Percentiles rank a stretch among this genome's conserved stretches.
Evolutionary conservation across 2,797 vertebrate species (phyloP).

Genomic region (Ciconia nigra): DNA sequence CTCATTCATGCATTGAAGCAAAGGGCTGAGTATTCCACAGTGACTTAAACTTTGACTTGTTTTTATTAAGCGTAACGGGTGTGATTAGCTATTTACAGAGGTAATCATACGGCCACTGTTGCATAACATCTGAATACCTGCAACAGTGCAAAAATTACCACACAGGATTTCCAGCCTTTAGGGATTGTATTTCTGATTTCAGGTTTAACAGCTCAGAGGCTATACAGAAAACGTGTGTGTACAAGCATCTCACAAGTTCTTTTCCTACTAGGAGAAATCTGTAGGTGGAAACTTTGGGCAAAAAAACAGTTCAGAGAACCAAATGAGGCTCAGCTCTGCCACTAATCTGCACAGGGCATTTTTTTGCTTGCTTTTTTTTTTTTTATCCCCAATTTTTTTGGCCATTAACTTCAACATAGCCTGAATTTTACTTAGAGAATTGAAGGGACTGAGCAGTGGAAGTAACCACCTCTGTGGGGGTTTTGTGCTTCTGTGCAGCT

Average conservation of each 20-base stretch:
- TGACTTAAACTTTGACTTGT: not conserved
- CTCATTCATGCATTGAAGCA: not conserved
- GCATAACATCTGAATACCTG: not conserved
- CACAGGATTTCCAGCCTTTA: not conserved
- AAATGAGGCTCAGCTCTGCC: not conserved
- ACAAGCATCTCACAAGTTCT: not conserved
- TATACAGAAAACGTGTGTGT: fast-evolving
- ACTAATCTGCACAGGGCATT: not conserved
- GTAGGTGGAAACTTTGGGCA: not conserved
- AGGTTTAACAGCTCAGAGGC: not conserved
- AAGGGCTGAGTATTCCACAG: not conserved
- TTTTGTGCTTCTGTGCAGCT: not conserved
- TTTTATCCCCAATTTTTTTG: not conserved
- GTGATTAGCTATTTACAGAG: not conserved
- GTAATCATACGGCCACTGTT: not conserved
- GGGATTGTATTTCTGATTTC: not conserved
- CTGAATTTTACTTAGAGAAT: not conserved
- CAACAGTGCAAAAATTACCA: not conserved
- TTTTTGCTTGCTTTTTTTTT: not conserved
- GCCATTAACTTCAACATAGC: not conserved
- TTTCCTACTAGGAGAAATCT: not conserved
- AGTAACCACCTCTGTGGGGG: not conserved
- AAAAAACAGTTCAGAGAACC: not conserved
- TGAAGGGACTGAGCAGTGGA: not conserved
- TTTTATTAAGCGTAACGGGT: not conserved